Percentiles rank a stretch among this genome's conserved stretches.
phyloP scores from a whole-genome alignment of 92 coral and sea anemone genomes.

The Porites rus region DNA sequence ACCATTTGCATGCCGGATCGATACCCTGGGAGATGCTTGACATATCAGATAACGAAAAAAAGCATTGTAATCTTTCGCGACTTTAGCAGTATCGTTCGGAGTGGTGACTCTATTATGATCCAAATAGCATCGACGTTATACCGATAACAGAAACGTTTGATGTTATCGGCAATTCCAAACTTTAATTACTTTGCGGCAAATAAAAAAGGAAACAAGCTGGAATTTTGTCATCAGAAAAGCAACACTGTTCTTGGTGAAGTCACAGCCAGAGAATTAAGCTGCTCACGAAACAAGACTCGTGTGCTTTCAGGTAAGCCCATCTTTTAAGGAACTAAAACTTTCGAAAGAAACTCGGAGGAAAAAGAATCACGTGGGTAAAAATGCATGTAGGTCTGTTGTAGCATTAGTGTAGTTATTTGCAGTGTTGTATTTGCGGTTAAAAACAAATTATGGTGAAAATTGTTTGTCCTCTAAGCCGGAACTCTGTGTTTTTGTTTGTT shows the following conservation, averaged over 20 bases:
- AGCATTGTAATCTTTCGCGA: neutral
- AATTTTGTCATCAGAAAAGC: neutral
- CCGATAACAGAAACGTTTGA: neutral
- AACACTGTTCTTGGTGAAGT: neutral
- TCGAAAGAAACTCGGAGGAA: too few species aligned
- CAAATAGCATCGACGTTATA: neutral
- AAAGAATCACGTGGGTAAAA: too few species aligned
- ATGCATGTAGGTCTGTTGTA: too few species aligned
- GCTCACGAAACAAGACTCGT: neutral
- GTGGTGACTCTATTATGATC: neutral
- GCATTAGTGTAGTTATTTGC: too few species aligned
- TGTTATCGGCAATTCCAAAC: conserved; percentile 15
- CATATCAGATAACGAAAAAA: neutral
- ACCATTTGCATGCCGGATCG: neutral
- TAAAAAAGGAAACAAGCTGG: neutral
- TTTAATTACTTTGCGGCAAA: neutral
- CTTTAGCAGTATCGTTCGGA: neutral
- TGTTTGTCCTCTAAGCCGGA: neutral
- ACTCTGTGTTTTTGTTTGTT: neutral
- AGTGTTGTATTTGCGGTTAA: too few species aligned
- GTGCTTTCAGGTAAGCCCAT: neutral
- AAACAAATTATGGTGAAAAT: neutral
- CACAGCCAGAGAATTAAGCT: neutral
- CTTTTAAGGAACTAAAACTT: neutral
- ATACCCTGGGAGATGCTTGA: neutral